Conservation (phyloP, 2,113 vertebrate species). For the Triplophysa rosa region DNA sequence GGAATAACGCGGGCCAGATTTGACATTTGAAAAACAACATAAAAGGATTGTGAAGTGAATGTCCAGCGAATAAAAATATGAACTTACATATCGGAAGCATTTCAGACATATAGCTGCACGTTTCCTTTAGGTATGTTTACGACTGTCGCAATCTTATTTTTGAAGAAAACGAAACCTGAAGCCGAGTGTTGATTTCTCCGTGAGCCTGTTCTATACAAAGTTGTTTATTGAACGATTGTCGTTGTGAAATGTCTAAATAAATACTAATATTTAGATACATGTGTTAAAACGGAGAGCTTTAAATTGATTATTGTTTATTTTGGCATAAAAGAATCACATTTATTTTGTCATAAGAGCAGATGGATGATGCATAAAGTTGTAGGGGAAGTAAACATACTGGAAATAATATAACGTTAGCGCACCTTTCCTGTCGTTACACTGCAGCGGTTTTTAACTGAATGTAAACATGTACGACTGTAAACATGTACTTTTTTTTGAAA, state of each 20-base stretch:
- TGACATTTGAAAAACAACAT: constrained; percentile 48
- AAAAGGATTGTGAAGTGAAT: not conserved
- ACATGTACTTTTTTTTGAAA: no score
- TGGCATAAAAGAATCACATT: no score
- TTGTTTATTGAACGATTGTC: not conserved
- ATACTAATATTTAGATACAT: not conserved
- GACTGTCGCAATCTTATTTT: not conserved
- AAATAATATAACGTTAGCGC: no score
- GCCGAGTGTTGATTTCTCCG: not conserved
- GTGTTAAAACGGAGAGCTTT: not conserved
- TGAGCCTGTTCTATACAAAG: not conserved
- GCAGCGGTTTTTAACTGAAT: no score
- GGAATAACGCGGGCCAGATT: constrained; percentile 62
- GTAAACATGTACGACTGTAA: no score
- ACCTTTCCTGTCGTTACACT: no score
- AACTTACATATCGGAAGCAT: not conserved
- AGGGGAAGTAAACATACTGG: no score
- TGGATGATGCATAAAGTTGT: no score
- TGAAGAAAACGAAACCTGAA: constrained; percentile 46
- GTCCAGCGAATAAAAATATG: not conserved
- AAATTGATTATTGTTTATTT: no score
- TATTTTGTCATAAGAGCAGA: no score
- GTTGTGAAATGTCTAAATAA: not conserved
- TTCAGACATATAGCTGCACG: not conserved
- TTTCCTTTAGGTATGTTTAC: constrained; percentile 13